Evolutionary conservation across 92 coral and sea anemone species (phyloP).

Genomic region (Virgularia gustaviana): DNA sequence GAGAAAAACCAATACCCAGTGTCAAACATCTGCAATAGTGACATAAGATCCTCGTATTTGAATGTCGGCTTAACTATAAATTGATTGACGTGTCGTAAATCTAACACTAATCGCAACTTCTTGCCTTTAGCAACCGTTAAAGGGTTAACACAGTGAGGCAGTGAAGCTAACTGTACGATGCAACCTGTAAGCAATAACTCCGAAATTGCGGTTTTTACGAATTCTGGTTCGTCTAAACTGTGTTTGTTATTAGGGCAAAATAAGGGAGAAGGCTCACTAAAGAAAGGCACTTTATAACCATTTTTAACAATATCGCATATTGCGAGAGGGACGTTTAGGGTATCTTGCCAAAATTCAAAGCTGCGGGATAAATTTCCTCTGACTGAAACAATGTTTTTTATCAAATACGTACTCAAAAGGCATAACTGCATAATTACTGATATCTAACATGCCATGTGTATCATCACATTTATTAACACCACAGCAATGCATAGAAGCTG

Average conservation of each 20-base stretch:
- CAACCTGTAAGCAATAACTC: not conserved
- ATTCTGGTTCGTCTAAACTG: not conserved
- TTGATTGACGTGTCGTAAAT: not conserved
- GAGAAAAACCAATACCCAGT: constrained; percentile 20
- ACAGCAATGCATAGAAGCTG: too few relatives aligned
- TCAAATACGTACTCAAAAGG: not conserved
- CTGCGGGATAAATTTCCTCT: not conserved
- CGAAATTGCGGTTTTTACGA: not conserved
- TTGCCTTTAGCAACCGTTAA: constrained; percentile 1
- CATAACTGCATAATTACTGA: not conserved
- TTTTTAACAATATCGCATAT: not conserved
- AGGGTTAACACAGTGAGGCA: not conserved
- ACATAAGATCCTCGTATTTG: constrained; percentile 27
- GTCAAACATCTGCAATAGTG: not conserved
- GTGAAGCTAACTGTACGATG: not conserved
- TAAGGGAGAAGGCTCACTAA: not conserved
- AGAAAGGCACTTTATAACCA: not conserved
- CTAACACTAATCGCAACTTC: not conserved
- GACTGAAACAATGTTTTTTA: not conserved
- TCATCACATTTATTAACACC: too few relatives aligned
- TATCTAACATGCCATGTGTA: not conserved
- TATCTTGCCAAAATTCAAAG: not conserved
- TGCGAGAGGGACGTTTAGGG: not conserved
- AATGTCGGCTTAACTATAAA: not conserved
- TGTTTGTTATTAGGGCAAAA: not conserved